Conservation (phyloP, 2,888 invertebrate species). For the Sturmia bella region DNA sequence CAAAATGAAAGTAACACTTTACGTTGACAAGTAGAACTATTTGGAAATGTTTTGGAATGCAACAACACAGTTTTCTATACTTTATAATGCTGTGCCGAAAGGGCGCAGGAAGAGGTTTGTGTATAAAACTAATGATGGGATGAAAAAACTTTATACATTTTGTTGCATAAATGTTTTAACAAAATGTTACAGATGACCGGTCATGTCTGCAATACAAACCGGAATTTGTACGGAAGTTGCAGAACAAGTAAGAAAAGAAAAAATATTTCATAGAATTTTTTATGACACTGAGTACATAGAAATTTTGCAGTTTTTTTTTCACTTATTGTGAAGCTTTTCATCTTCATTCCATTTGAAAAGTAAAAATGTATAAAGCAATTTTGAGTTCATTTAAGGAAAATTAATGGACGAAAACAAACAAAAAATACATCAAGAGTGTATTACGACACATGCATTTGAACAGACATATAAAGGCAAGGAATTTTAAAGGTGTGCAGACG, state of each 20-base stretch:
- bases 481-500: too few relatives aligned
- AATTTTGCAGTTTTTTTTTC: constrained; percentile 17
- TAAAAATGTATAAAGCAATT: constrained; percentile 15
- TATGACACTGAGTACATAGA: constrained; percentile 61
- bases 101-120: background rate
- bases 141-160: constrained; percentile 44
- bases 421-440: background rate
- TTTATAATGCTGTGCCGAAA: background rate
- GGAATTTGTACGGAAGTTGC: constrained; percentile 56
- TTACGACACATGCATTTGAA: background rate
- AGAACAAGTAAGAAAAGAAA: constrained; percentile 30
- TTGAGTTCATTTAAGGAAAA: constrained; percentile 51
- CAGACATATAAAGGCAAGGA: too few relatives aligned
- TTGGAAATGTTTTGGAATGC: constrained; percentile 29
- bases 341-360: background rate
- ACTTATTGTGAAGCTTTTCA: constrained; percentile 15
- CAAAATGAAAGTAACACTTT: constrained; percentile 63
- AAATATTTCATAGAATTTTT: constrained; percentile 47
- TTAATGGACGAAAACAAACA: constrained; percentile 13
- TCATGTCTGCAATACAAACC: constrained; percentile 65
- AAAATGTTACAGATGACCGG: constrained; percentile 65
- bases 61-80: background rate
- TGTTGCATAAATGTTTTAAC: constrained; percentile 66
- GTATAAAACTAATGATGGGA: background rate
- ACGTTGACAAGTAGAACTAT: constrained; percentile 47